Conservation (phyloP, 2,113 vertebrate genomes). For the Muntiacus reevesi region DNA sequence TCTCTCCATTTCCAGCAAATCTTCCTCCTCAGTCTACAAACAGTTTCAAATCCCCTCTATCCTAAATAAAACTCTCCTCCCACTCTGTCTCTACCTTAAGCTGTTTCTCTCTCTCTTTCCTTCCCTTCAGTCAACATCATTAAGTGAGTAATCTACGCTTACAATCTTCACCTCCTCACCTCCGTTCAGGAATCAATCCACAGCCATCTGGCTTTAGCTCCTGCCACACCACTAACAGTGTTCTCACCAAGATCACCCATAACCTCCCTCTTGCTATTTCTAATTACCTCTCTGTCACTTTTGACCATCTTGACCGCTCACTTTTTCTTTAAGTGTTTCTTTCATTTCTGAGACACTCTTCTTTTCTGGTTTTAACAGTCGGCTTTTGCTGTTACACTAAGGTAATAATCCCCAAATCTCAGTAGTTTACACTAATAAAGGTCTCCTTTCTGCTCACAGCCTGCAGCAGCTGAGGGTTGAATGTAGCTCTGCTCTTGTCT, state of each 20-base stretch:
- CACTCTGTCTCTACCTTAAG: neutral
- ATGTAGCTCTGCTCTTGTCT: neutral
- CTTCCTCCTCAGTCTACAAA: neutral
- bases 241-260: neutral
- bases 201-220: neutral
- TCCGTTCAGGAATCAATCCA: neutral
- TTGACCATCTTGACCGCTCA: neutral
- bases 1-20: neutral
- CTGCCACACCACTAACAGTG: neutral
- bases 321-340: conserved; percentile 1
- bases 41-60: neutral
- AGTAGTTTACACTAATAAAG: neutral
- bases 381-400: neutral
- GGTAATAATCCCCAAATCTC: neutral
- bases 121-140: neutral
- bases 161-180: conserved; percentile 1
- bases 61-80: neutral
- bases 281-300: conserved; percentile 9
- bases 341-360: neutral
- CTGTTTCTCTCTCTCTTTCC: neutral
- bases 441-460: neutral
- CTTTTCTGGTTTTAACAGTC: neutral
- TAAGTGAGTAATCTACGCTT: neutral
- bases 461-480: neutral
- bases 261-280: neutral